Base-by-base conservation (phyloP, 2,797 vertebrate species). In the Phalloptychus januarius region DNA sequence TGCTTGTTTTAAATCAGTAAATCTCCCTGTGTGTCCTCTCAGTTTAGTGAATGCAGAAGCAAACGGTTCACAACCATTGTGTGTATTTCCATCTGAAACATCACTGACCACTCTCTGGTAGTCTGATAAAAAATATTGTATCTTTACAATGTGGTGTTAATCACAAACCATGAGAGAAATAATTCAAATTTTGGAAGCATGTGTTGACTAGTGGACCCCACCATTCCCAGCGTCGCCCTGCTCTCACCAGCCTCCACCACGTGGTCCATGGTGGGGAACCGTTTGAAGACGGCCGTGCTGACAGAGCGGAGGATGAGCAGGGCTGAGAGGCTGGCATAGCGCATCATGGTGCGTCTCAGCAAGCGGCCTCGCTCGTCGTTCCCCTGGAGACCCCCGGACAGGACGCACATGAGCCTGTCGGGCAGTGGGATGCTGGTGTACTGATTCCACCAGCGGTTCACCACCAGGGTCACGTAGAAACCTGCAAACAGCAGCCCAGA, bases 391-490 rank as follows among this genome's bases (percentile, higher is more conserved):
- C 94, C 95, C 16, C 96, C 96, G 0, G 94, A 96, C 81, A 97
- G 94, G 3, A 94, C 77, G 23, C 96, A 96, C 97, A 97, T 98
- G 56, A 98, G 95, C 71, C 95, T 77, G 74, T 98, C 97, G 0
- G 97, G 97, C 3, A 97, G 90, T 0, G 97, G 97, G 91, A 98
- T 96, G 87, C 93, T 94, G 5, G 94, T 96, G 91, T 97, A 98
- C 92, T 98, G 97, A 73, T 86, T 96, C 97, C 97, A 98, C 97
- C 97, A 98, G 5, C 97, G 96, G 91, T 97, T 96, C 91, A 98
- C 96, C 86, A 97, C 96, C 86, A 98, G 90, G 0, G 96, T 97
- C 88, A 98, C 97, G 7, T 98, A 98, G 90, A 98, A 98, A 77
- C 97, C 97, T 97, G 92, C 2, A 1, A 50, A 46, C 45, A 71